Percentiles rank a stretch among this genome's conserved stretches.
Evolutionary conservation across 2,113 vertebrate species (phyloP).

Genomic region (Ardeotis arabs): DNA sequence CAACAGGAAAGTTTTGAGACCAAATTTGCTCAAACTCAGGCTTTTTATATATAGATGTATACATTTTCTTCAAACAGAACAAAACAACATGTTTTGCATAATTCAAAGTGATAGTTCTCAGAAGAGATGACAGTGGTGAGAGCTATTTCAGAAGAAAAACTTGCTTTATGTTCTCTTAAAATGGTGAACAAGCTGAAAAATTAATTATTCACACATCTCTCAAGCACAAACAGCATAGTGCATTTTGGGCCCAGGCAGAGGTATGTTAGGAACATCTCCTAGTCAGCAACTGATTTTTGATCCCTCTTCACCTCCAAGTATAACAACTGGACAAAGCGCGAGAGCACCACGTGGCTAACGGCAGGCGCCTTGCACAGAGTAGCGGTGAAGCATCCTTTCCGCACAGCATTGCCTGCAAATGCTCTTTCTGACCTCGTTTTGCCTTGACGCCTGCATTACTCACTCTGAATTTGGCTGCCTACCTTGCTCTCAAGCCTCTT

Average conservation of each 20-base stretch:
- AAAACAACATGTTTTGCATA: slow-evolving; percentile 46
- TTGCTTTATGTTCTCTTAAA: slow-evolving; percentile 30
- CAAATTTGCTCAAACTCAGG: neutral
- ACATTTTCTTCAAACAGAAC: slow-evolving; percentile 7
- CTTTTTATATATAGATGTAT: slow-evolving; percentile 38
- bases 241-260: neutral
- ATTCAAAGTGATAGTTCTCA: slow-evolving; percentile 47
- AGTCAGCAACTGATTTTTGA: neutral
- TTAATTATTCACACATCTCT: slow-evolving; percentile 38
- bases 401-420: neutral
- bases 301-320: neutral
- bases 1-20: slow-evolving; percentile 10
- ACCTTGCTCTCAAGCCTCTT: slow-evolving; percentile 40
- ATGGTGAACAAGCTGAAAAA: slow-evolving; percentile 45
- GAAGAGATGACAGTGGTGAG: slow-evolving; percentile 33
- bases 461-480: slow-evolving; percentile 63
- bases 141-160: slow-evolving; percentile 41
- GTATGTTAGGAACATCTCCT: neutral
- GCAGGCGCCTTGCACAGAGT: neutral
- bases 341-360: neutral
- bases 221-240: neutral
- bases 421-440: slow-evolving; percentile 44
- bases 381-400: neutral
- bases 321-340: neutral
- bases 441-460: slow-evolving; percentile 36